Conservation (phyloP, 2,113 vertebrate species). For the Limnothrissa miodon region DNA sequence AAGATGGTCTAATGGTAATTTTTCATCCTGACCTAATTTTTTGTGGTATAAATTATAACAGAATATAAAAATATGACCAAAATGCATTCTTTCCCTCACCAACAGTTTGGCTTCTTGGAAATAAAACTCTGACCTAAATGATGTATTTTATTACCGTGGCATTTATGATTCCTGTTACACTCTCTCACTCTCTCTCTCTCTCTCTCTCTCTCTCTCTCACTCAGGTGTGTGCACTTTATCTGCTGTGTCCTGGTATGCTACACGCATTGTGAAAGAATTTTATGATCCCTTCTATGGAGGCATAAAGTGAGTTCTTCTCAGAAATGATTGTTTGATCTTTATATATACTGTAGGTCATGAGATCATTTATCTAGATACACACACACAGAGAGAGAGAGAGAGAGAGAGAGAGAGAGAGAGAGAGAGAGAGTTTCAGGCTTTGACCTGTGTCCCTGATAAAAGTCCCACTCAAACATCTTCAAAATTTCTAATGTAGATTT, state of each 20-base stretch:
- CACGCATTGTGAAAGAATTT: constrained; percentile 65
- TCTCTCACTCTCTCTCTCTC: not conserved
- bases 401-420: not conserved
- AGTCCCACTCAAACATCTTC: not conserved
- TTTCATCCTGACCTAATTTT: not conserved
- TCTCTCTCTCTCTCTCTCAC: constrained; percentile 7
- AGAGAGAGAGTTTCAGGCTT: not conserved
- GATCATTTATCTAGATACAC: not conserved
- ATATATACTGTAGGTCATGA: not conserved
- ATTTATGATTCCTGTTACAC: not conserved
- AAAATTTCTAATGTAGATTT: constrained; percentile 13
- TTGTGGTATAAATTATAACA: not conserved
- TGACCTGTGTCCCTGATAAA: too few species aligned
- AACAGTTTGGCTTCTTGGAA: not conserved
- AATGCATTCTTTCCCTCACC: not conserved
- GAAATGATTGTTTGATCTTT: not conserved
- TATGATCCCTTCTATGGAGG: constrained; percentile 57
- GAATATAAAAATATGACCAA: not conserved
- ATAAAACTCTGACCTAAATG: not conserved
- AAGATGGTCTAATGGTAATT: not conserved
- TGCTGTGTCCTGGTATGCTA: constrained; percentile 68
- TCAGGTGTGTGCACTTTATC: constrained; percentile 62
- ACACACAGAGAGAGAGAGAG: not conserved
- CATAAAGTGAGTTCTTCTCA: constrained; percentile 52
- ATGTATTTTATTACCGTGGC: not conserved